Base-by-base conservation (phyloP, 1,140 invertebrate species). In the Myzus persicae region DNA sequence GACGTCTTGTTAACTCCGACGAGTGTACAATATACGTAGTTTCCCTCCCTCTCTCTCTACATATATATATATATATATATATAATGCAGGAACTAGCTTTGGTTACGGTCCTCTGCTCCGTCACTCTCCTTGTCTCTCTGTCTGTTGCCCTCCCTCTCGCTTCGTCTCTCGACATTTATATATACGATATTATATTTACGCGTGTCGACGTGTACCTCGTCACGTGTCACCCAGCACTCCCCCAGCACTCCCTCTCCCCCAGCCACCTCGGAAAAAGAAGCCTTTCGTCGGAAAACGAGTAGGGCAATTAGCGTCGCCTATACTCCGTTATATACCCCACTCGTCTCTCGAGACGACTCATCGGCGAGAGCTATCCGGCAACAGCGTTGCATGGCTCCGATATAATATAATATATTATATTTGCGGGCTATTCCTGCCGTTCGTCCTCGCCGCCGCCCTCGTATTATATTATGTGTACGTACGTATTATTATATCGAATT, bases 231-330 rank as follows among this genome's bases (percentile, higher is more conserved):
- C 26, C 42, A 26, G 26, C 3, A 40, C 20, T 38, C 76, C n/a
- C n/a, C n/a, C n/a, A n/a, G n/a, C n/a, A 76, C n/a, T 5, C 67
- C 26, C n/a, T n/a, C n/a, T n/a, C n/a, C 20, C 36, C 38, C 22
- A 76, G 11, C 40, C 24, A 9, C 44, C 14, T 22, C 3, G n/a
- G 44, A 88, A 44, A 44, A 88, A 88, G 87, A 89, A 89, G 36
- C 26, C 26, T 38, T 76, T 90, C n/a, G 24, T 36, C 24, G 89
- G 89, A 51, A 91, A 67, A 91, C 90, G 90, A 91, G 36, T 59
- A 59, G 26, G 20, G 59, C 90, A 91, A 91, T 91, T 91, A 91
- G 90, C 31, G 90, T 67, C 51, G 54, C 11, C 24, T 91, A n/a
- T n/a, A 38, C 26, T 31, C 26, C 42, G 36, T 67, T 54, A 40